Percentiles rank a stretch among this genome's conserved stretches.
Conservation (phyloP, 2,113 vertebrate species). For the Siniperca knerii region DNA sequence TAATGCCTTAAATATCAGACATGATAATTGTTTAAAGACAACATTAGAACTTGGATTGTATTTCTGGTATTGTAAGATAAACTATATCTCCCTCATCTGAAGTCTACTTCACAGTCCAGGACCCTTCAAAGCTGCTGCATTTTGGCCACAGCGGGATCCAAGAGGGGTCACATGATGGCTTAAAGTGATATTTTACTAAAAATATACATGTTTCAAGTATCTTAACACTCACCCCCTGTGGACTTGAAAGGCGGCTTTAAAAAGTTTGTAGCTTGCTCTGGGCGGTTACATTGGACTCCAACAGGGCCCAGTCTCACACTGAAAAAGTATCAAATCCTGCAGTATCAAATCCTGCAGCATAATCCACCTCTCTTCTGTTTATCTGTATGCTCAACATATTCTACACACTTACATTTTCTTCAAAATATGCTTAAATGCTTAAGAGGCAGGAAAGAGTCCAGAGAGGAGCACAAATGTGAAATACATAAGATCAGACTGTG, state of each 20-base stretch:
- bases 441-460: neutral
- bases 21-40: neutral
- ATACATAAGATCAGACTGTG: neutral
- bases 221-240: neutral
- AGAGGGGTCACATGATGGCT: neutral
- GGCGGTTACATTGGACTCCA: neutral
- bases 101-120: slow-evolving; percentile 6
- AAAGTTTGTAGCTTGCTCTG: neutral
- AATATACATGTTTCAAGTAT: neutral
- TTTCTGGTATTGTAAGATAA: neutral
- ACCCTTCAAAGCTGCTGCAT: slow-evolving; percentile 17
- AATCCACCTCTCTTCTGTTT: neutral
- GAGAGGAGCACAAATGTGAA: neutral
- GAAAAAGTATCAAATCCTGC: neutral
- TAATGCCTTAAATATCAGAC: neutral
- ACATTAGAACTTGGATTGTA: slow-evolving; percentile 1
- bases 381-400: neutral
- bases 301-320: neutral
- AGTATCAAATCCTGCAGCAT: neutral
- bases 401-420: neutral
- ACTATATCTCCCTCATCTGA: slow-evolving; percentile 27
- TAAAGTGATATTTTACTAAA: slow-evolving; percentile 4
- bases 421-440: neutral
- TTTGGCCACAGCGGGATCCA: neutral
- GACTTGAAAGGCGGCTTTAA: slow-evolving; percentile 25